Evolutionary conservation across 2,797 vertebrate genomes (phyloP), one percentile per base, ranked within the genome.

Genomic region (Toxotes lorentzi): DNA sequence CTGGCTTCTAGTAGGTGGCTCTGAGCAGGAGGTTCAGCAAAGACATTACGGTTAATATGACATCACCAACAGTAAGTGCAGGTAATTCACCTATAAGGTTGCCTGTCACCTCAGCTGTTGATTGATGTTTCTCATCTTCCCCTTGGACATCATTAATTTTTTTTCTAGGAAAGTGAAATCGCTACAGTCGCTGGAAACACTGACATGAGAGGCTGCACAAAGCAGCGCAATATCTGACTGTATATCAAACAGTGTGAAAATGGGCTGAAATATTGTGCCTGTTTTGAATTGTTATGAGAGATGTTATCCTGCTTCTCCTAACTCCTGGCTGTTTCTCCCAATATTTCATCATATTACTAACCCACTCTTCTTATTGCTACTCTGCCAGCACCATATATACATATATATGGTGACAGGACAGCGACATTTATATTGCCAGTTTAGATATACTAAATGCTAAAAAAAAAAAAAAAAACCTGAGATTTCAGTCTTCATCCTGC

Each of bases 241-340:
- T 75, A 85, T 85, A 90, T 90, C 78, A 84, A 79, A 80, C 76
- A 12, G 57, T 41, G 83, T 61, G 70, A 84, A 88, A 85, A 85
- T 79, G 53, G 63, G 59, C 66, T 86, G 79, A 75, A 89, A 87
- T 89, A 89, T 90, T 86, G 72, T 70, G 63, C 63, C 85, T 76
- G 75, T 82, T 89, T 88, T 81, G 76, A 91, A 89, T 83, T 66
- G 70, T 88, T 90, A 91, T 90, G 82, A 86, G 65, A 87, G 86
- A 91, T 87, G 76, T 81, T 90, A 89, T 92, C 89, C 32, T 24
- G 64, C 56, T 45, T 81, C 62, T 73, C 30, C 58, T 70, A 73
- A 79, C 78, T 84, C 41, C 56, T 68, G 73, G 69, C 78, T 73
- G 75, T 87, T 84, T 67, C 70, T 78, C 21, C 73, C 67, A 70